Conservation (phyloP, 2,113 vertebrate species). For the Tricholaema leucomelas region DNA sequence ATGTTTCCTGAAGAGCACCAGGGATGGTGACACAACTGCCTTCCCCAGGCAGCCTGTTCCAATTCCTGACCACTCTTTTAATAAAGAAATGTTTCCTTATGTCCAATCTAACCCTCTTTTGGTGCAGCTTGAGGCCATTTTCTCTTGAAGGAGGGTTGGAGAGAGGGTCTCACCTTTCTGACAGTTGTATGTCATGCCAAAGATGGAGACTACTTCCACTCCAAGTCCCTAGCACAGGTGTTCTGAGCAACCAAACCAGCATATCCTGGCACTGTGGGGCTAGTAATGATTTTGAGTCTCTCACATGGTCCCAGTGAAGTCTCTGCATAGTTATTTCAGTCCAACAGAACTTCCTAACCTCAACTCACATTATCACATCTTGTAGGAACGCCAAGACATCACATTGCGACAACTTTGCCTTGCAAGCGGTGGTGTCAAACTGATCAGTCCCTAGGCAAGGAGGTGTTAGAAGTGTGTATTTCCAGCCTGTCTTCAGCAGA, state of each 20-base stretch:
- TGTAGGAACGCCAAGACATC: background rate
- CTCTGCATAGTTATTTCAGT: background rate
- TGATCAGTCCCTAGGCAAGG: background rate
- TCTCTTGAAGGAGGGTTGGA: background rate
- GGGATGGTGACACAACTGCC: too few relatives aligned
- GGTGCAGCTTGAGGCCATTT: too few relatives aligned
- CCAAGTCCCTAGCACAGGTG: background rate
- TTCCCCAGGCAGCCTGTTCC: too few relatives aligned
- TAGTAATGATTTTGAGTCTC: background rate
- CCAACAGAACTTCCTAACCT: background rate
- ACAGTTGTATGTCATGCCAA: fast-evolving
- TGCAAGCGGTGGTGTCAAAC: background rate
- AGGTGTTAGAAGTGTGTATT: background rate
- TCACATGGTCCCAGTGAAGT: background rate
- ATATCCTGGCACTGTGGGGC: background rate
- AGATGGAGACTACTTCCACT: background rate
- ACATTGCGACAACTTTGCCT: background rate
- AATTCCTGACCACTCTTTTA: too few relatives aligned
- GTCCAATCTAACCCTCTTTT: too few relatives aligned
- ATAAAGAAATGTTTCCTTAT: too few relatives aligned
- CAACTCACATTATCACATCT: background rate
- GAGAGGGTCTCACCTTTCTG: background rate
- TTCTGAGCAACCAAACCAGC: background rate
- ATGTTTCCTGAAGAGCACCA: too few relatives aligned
- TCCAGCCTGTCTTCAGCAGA: background rate